phyloP scores from a whole-genome alignment of 2,113 vertebrate species.

The Sylvietta virens region DNA sequence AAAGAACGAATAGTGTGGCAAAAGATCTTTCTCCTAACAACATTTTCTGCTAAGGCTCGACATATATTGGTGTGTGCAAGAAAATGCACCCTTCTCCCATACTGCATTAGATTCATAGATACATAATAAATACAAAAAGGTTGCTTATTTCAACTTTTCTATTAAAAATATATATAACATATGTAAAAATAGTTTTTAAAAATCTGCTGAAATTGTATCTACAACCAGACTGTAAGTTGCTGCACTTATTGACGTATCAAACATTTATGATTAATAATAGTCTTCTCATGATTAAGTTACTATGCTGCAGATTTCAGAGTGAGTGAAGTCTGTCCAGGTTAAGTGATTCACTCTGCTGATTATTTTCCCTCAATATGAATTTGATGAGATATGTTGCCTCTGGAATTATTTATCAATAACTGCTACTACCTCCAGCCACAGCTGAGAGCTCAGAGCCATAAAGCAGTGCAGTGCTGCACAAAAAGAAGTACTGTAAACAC shows the following conservation, averaged over 20 bases:
- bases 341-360: slow-evolving; percentile 39
- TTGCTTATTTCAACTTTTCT: background rate
- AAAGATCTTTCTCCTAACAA: background rate
- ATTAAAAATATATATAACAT: background rate
- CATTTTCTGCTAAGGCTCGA: background rate
- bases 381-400: slow-evolving; percentile 39
- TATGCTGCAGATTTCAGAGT: background rate
- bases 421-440: slow-evolving; percentile 52
- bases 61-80: background rate
- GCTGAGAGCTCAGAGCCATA: slow-evolving; percentile 58
- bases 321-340: slow-evolving; percentile 35
- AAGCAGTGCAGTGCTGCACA: slow-evolving; percentile 48
- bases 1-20: background rate
- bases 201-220: background rate
- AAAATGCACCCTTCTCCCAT: background rate
- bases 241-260: background rate
- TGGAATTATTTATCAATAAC: slow-evolving; percentile 67
- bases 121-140: background rate
- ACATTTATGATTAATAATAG: background rate
- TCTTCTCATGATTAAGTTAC: background rate
- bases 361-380: slow-evolving; percentile 21
- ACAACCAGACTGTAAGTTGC: background rate
- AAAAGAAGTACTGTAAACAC: slow-evolving; percentile 58
- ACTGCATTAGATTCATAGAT: background rate
- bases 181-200: background rate